Evolutionary conservation across 2,888 invertebrate species (phyloP).

Genomic region (Drosophila monieri): DNA sequence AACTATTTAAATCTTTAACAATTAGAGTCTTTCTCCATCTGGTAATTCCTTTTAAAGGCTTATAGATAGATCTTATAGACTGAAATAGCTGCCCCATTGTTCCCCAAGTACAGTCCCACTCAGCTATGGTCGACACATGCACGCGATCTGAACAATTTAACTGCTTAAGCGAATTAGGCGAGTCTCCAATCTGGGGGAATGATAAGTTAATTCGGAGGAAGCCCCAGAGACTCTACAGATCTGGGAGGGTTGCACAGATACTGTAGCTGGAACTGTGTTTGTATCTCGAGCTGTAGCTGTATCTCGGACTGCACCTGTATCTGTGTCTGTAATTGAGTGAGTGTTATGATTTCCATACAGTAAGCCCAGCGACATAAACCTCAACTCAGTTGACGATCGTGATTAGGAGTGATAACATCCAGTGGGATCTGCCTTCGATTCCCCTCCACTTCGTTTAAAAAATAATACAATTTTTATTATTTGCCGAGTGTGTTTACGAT

Average conservation of each 20-base stretch:
- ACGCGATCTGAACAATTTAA: conserved; percentile 54
- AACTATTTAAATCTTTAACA: no score
- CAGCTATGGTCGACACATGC: conserved; percentile 2
- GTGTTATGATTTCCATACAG: conserved; percentile 3
- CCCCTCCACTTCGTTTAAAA: neutral
- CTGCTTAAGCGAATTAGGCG: conserved; percentile 62
- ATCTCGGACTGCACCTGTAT: conserved; percentile 34
- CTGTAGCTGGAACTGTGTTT: neutral
- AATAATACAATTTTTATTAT: neutral
- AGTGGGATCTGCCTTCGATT: neutral
- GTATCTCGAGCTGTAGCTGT: conserved; percentile 22
- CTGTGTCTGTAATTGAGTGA: neutral
- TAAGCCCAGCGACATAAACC: conserved; percentile 20
- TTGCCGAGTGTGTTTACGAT: conserved; percentile 24
- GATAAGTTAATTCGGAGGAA: conserved; percentile 62
- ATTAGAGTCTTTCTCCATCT: no score
- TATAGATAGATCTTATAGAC: no score
- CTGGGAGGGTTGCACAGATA: neutral
- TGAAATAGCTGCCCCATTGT: no score
- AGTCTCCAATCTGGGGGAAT: conserved; percentile 44
- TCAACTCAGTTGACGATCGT: conserved; percentile 63
- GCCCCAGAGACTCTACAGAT: conserved; percentile 9
- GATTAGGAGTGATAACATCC: conserved; percentile 70
- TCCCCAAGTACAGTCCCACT: conserved; percentile 3
- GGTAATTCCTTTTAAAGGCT: neutral